Conservation (phyloP, 37 sponge, comb jelly and placozoan genomes). For the Crambe crambe region DNA sequence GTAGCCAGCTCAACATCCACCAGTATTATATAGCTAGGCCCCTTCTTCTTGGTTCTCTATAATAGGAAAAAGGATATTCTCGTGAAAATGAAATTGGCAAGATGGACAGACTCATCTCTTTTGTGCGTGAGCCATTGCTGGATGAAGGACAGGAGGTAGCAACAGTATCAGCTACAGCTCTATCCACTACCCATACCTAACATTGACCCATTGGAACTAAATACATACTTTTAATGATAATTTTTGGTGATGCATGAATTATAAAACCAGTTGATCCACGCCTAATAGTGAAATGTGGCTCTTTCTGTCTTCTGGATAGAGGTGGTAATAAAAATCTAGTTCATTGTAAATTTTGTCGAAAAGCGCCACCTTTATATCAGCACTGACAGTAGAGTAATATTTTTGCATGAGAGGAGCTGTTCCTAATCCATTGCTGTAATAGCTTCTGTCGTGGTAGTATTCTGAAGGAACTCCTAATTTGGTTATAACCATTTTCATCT, state of each 20-base stretch:
- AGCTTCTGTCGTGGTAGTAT: neutral
- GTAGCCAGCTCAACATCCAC: slow-evolving; percentile 23
- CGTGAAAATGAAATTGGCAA: slow-evolving; percentile 82
- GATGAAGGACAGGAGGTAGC: slow-evolving; percentile 31
- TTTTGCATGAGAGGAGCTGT: neutral
- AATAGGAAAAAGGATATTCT: slow-evolving; percentile 69
- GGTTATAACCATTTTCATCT: slow-evolving; percentile 10
- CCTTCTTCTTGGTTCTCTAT: neutral
- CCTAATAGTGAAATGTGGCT: slow-evolving; percentile 43
- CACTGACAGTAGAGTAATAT: slow-evolving; percentile 6
- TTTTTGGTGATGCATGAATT: neutral
- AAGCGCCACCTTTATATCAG: neutral
- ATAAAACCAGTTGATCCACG: neutral
- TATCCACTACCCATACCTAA: too few species aligned
- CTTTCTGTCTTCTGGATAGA: slow-evolving; percentile 47
- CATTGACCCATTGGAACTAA: too few species aligned
- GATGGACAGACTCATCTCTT: slow-evolving; percentile 87
- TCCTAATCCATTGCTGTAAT: slow-evolving; percentile 2
- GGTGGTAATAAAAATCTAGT: slow-evolving; percentile 43
- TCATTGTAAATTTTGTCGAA: neutral
- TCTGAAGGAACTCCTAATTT: neutral
- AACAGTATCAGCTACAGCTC: neutral
- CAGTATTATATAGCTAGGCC: neutral
- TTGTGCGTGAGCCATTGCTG: slow-evolving; percentile 85
- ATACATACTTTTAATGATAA: too few species aligned